Percentiles rank a stretch among this genome's conserved stretches.
phyloP scores from a whole-genome alignment of 2,888 invertebrate species.

The Noctua janthina region DNA sequence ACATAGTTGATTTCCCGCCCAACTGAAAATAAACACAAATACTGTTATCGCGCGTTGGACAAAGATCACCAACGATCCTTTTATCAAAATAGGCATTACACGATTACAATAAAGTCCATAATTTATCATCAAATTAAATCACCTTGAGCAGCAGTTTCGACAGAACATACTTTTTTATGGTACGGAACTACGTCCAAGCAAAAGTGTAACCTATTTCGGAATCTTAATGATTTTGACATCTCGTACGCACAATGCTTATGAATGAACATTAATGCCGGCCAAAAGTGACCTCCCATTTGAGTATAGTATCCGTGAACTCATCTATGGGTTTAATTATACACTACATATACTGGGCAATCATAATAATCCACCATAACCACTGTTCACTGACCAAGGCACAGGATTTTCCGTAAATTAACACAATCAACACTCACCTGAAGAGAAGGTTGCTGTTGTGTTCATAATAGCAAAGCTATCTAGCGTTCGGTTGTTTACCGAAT shows the following conservation, averaged over 20 bases:
- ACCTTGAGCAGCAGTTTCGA: conserved; percentile 41
- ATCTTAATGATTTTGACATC: conserved; percentile 50
- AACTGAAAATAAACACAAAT: conserved; percentile 26
- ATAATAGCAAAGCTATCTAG: conserved; percentile 61
- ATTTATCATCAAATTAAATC: conserved; percentile 29
- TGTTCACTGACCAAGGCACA: conserved; percentile 31
- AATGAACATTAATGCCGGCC: conserved; percentile 43
- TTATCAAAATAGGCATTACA: neutral
- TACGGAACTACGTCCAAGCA: conserved; percentile 7
- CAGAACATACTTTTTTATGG: conserved; percentile 22
- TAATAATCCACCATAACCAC: conserved; percentile 15
- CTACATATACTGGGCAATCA: neutral
- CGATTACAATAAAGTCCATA: neutral
- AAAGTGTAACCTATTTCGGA: conserved; percentile 38
- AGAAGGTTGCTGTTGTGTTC: conserved; percentile 72
- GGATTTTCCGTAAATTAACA: conserved; percentile 34
- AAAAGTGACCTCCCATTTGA: conserved; percentile 8
- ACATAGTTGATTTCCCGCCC: conserved; percentile 39
- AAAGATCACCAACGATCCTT: conserved; percentile 21
- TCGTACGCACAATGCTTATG: conserved; percentile 45
- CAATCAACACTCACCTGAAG: conserved; percentile 64
- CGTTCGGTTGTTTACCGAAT: conserved; percentile 46
- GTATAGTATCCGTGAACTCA: neutral
- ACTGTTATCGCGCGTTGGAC: conserved; percentile 11
- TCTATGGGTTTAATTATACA: neutral